Percentiles rank a stretch among this genome's conserved stretches.
These are phyloP conservation scores for Oreochromis aureus DNA, from an alignment of 2,113 vertebrate genomes.

Conservation along the genomic window DNA sequence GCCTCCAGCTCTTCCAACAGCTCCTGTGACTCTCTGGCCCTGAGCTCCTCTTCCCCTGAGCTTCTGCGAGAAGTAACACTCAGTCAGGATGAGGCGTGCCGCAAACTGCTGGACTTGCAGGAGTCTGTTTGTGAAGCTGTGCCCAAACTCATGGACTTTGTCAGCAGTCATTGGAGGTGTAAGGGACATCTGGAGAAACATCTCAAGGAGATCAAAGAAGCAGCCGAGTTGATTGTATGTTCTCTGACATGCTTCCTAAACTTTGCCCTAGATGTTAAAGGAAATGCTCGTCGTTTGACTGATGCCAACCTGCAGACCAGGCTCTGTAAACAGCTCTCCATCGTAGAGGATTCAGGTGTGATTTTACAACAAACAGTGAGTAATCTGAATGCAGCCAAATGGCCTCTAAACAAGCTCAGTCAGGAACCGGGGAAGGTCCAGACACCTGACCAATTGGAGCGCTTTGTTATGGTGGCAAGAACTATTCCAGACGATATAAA, in stretches of 20 bases:
- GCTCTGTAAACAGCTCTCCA: constrained; percentile 82
- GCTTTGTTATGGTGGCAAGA: constrained; percentile 86
- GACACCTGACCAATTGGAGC: constrained; percentile 83
- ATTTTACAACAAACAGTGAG: constrained; percentile 78
- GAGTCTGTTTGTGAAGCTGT: constrained; percentile 74
- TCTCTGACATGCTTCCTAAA: constrained; percentile 77
- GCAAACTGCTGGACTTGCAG: constrained; percentile 74
- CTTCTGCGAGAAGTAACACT: constrained; percentile 67
- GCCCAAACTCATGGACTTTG: constrained; percentile 83
- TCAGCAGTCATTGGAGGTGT: constrained; percentile 87
- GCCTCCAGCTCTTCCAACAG: constrained; percentile 74
- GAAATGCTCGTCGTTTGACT: constrained; percentile 65
- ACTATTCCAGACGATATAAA: constrained; percentile 88
- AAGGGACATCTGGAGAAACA: constrained; percentile 79
- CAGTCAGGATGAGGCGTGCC: constrained; percentile 73
- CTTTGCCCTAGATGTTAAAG: constrained; percentile 76
- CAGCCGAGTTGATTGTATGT: constrained; percentile 68
- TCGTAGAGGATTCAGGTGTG: constrained; percentile 78
- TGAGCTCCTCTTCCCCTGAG: constrained; percentile 68
- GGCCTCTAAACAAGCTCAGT: constrained; percentile 77
- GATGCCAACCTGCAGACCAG: constrained; percentile 79
- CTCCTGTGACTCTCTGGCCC: constrained; percentile 70
- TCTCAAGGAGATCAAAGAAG: constrained; percentile 75
- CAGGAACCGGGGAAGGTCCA: constrained; percentile 70
- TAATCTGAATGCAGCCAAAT: constrained; percentile 71